These are phyloP conservation scores for Montipora sp. DNA, from an alignment of 64 coral and sea anemone species.

Conservation along the genomic window DNA sequence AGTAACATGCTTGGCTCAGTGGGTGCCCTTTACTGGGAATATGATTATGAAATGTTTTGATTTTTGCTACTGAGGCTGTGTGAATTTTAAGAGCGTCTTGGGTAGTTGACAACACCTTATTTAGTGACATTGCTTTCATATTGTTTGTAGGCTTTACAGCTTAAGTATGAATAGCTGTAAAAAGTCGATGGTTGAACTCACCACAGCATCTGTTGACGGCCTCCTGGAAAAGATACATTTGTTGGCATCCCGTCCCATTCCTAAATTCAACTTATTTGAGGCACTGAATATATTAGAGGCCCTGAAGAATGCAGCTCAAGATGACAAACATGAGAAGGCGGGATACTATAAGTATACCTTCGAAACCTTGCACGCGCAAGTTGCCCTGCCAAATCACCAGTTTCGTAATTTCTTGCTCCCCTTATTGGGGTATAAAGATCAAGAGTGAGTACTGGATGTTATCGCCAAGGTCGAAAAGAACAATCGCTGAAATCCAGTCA, in stretches of 20 bases:
- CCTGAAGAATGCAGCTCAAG: background rate
- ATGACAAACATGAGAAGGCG: background rate
- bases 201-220: background rate
- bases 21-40: too few relatives aligned
- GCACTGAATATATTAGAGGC: too few relatives aligned
- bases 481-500: background rate
- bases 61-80: too few relatives aligned
- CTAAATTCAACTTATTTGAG: slow-evolving; percentile 13
- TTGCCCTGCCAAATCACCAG: background rate
- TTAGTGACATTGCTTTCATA: too few relatives aligned
- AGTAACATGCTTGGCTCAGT: too few relatives aligned
- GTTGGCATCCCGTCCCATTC: background rate
- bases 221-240: slow-evolving; percentile 18
- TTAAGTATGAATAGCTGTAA: slow-evolving; percentile 8
- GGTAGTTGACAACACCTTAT: too few relatives aligned
- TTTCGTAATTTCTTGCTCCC: slow-evolving; percentile 11
- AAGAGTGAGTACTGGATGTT: slow-evolving; percentile 1
- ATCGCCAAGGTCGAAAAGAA: slow-evolving; percentile 1
- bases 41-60: too few relatives aligned
- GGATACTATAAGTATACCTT: background rate
- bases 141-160: background rate
- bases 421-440: background rate
- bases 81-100: too few relatives aligned
- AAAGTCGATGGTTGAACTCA: background rate
- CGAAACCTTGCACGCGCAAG: background rate